These are phyloP conservation scores for Sinohyriopsis cumingii DNA, from an alignment of 2,888 invertebrate species.

Conservation along the genomic window DNA sequence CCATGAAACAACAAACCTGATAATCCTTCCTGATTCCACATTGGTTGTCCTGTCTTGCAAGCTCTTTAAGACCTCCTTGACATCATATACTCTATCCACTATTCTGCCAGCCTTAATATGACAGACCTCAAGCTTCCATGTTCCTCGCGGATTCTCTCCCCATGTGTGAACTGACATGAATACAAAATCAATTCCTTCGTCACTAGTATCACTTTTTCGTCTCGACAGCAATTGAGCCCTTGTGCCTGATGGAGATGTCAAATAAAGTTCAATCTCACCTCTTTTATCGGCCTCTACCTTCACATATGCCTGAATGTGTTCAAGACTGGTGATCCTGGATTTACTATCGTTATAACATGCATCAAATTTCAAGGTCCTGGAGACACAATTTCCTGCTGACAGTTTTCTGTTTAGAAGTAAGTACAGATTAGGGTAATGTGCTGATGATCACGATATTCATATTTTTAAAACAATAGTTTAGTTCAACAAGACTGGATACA, in stretches of 20 bases:
- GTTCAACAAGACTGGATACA: too few species aligned
- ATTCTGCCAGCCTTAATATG: too few species aligned
- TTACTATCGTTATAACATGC: slow-evolving; percentile 37
- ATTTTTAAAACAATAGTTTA: too few species aligned
- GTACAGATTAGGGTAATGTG: too few species aligned
- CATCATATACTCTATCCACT: too few species aligned
- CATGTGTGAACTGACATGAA: slow-evolving; percentile 69
- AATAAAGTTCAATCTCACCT: slow-evolving; percentile 59
- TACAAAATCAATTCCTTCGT: slow-evolving; percentile 58
- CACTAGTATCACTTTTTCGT: slow-evolving; percentile 50
- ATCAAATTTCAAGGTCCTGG: slow-evolving; percentile 25
- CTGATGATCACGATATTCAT: too few species aligned
- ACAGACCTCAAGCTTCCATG: slow-evolving; percentile 61
- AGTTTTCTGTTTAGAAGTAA: too few species aligned
- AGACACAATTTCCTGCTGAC: too few species aligned
- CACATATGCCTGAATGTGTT: slow-evolving; percentile 64
- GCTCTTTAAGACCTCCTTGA: too few species aligned
- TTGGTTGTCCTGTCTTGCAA: too few species aligned
- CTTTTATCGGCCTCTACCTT: slow-evolving; percentile 49
- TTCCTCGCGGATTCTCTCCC: slow-evolving; percentile 65
- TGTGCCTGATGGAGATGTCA: slow-evolving; percentile 63
- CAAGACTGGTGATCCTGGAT: slow-evolving; percentile 51
- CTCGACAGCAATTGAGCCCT: slow-evolving; percentile 59
- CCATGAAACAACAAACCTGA: too few species aligned
- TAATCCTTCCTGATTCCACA: too few species aligned